Evolutionary conservation across 2,113 vertebrate genomes (phyloP).

Genomic region (Illadopsis cleaveri): DNA sequence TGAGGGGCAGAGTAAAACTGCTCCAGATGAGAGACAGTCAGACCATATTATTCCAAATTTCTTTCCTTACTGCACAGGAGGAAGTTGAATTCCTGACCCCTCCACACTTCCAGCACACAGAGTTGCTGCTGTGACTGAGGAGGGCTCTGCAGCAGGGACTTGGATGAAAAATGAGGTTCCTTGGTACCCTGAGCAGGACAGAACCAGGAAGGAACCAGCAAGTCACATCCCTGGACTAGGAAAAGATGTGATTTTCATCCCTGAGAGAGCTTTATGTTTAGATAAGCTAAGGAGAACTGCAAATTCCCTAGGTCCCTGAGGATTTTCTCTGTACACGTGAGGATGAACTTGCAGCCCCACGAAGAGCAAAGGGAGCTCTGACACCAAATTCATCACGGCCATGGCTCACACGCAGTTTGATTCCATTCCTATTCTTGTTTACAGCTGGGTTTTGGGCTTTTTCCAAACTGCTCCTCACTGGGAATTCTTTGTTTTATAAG

Average conservation of each 20-base stretch:
- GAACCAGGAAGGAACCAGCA: neutral
- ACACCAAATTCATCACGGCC: neutral
- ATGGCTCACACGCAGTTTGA: rapidly evolving
- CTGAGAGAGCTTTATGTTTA: neutral
- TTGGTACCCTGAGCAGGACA: neutral
- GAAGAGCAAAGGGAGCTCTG: neutral
- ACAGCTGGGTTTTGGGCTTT: neutral
- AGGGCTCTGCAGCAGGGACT: neutral
- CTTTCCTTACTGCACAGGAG: neutral
- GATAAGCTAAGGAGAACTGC: neutral
- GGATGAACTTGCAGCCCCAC: neutral
- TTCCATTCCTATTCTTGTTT: neutral
- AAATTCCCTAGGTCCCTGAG: neutral
- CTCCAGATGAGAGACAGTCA: neutral
- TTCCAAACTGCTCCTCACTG: neutral
- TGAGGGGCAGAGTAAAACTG: neutral
- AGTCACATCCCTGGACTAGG: neutral
- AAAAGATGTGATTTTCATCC: neutral
- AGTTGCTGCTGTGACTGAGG: neutral
- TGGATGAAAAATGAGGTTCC: neutral
- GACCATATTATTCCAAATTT: neutral
- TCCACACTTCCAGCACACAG: rapidly evolving
- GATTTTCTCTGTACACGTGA: neutral
- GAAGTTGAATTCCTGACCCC: neutral
- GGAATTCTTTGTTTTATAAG: neutral